Base-by-base conservation (phyloP, 2,888 invertebrate species). In the Drosophila birchii region DNA sequence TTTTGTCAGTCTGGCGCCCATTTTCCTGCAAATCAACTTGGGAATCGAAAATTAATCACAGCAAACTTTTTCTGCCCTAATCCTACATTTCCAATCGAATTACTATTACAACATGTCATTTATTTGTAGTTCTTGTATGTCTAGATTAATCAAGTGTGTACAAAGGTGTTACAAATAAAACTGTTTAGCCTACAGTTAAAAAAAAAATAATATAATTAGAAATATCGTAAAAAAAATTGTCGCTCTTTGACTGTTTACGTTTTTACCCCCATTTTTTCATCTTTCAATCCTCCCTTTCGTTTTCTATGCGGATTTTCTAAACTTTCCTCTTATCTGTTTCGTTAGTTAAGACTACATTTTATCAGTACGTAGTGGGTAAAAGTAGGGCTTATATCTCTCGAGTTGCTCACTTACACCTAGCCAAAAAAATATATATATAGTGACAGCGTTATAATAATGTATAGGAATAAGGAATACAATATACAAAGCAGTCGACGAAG, bases 401-500 rank as follows among this genome's bases (percentile, higher is more conserved):
- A 51, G 43, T 34, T 20, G 16, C 62, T 53, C 47, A 41, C 69
- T 58, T 60, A 71, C 23, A 58, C 51, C 61, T 73, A 62, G 45
- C 43, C 32, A 64, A 64, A 75, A 63, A 64, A 20, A 38, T 12
- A 36, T 32, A 49, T n/a, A 29, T 44, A 45, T 64, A 47, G 44
- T 18, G 53, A 61, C 56, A 56, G 49, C 49, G 32, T 49, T 49
- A 61, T 58, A 23, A 53, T 43, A n/a, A 54, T 43, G 47, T 45
- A 53, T 64, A 66, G 39, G 43, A 70, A 45, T 77, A 75, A 69
- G 75, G 49, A 55, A 67, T 61, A 72, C 72, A 78, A 76, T 80
- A 58, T 83, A 86, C 61, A 79, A 76, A 80, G 84, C 84, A 83
- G 86, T 86, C 84, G 51, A 63, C 84, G 56, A 68, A 73, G 78